Evolutionary conservation across 1,140 invertebrate species (phyloP).

Genomic region (Drosophila persimilis): DNA sequence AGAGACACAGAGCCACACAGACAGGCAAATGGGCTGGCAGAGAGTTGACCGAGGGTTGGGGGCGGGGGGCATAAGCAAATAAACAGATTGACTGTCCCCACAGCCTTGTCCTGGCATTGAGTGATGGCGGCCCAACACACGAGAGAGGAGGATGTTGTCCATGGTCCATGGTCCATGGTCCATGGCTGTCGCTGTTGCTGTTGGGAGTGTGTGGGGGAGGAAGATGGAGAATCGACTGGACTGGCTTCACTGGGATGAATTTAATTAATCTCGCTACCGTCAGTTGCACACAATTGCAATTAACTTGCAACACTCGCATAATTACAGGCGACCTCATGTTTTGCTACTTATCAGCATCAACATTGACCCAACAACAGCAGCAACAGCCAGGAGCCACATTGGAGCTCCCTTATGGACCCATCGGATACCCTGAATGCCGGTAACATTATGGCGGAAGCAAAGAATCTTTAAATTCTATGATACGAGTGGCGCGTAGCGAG

Average conservation of each 20-base stretch:
- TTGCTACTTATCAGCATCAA: conserved; percentile 82
- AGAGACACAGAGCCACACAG: too few species aligned
- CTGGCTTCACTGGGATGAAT: conserved; percentile 62
- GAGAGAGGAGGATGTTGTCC: conserved; percentile 13
- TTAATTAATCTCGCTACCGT: conserved; percentile 82
- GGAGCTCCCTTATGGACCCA: not conserved
- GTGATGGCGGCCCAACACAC: conserved; percentile 46
- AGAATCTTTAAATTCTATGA: too few species aligned
- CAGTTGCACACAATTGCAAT: conserved; percentile 83
- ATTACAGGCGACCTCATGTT: conserved; percentile 82
- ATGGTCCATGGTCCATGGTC: conserved; percentile 21
- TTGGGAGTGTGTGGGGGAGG: not conserved
- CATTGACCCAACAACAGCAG: conserved; percentile 61
- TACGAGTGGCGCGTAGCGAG: too few species aligned
- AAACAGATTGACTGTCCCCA: conserved; percentile 71
- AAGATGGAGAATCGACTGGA: too few species aligned
- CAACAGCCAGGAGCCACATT: conserved; percentile 9
- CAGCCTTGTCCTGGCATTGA: conserved; percentile 67
- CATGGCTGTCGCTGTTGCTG: not conserved
- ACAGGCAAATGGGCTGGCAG: not conserved
- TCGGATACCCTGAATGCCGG: conserved; percentile 4
- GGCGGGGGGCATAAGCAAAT: conserved; percentile 53
- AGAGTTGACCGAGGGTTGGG: not conserved
- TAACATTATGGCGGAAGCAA: too few species aligned
- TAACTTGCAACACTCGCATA: conserved; percentile 83